These are phyloP conservation scores for Caenorhabditis latens DNA, from an alignment of 1,140 invertebrate genomes.

Conservation along the genomic window DNA sequence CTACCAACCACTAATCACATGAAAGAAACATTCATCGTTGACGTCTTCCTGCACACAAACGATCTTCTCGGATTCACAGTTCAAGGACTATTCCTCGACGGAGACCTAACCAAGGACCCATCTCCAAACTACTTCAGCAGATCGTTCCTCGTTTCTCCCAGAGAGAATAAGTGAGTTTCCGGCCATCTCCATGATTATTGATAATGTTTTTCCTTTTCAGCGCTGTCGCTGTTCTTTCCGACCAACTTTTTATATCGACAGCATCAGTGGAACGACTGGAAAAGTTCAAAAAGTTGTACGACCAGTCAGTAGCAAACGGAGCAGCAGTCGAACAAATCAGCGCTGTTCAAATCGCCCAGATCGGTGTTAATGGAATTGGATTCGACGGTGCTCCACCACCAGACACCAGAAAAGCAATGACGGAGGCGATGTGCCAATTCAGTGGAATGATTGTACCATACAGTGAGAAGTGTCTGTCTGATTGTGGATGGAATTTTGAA, in stretches of 20 bases:
- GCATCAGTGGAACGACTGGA: conserved; percentile 45
- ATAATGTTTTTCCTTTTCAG: conserved; percentile 44
- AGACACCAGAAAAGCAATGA: not conserved
- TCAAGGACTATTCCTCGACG: conserved; percentile 66
- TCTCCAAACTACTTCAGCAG: conserved; percentile 60
- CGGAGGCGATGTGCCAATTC: conserved; percentile 9
- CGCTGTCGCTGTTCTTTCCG: conserved; percentile 58
- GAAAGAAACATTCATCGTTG: conserved; percentile 63
- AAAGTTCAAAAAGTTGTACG: conserved; percentile 60
- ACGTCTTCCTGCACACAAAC: conserved; percentile 56
- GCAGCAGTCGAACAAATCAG: conserved; percentile 27
- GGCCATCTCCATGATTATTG: not conserved
- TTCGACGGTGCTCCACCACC: conserved; percentile 33
- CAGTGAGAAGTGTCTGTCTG: conserved; percentile 47
- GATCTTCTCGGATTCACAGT: conserved; percentile 63
- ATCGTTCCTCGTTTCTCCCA: conserved; percentile 63
- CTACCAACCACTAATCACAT: conserved; percentile 62
- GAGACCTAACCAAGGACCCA: conserved; percentile 47
- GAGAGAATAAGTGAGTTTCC: conserved; percentile 56
- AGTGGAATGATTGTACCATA: conserved; percentile 33
- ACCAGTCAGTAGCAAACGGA: conserved; percentile 14
- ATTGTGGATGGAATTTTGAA: conserved; percentile 36
- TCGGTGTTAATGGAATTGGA: conserved; percentile 31
- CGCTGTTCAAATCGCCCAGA: conserved; percentile 33
- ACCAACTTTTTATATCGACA: conserved; percentile 60